phyloP scores from a whole-genome alignment of 2,797 vertebrate species.

The Odontamblyopus rebecca region DNA sequence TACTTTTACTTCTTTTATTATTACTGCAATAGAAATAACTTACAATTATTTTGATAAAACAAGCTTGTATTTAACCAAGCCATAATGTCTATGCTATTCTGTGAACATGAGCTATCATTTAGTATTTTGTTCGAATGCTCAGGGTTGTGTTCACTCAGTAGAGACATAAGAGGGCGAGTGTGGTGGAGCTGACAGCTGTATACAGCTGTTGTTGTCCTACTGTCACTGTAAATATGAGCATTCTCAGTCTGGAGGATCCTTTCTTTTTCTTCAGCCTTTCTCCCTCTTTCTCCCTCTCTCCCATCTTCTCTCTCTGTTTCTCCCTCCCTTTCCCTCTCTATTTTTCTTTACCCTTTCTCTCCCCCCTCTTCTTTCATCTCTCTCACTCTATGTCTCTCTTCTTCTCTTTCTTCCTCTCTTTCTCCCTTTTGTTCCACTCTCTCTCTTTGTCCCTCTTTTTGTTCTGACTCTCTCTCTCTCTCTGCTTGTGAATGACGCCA shows the following conservation, averaged over 20 bases:
- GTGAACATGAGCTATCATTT: not conserved
- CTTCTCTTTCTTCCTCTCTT: not conserved
- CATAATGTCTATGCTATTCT: not conserved
- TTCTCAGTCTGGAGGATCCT: constrained; percentile 62
- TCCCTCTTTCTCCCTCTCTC: not conserved
- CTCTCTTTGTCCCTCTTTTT: constrained; percentile 4
- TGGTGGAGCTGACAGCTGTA: constrained; percentile 57
- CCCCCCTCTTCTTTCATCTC: no score
- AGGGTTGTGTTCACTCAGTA: constrained; percentile 31
- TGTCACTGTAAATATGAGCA: constrained; percentile 68
- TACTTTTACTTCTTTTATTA: no score
- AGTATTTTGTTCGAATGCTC: not conserved
- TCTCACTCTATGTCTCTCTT: constrained; percentile 24
- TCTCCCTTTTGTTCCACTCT: no score
- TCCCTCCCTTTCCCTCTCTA: not conserved
- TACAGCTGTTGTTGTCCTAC: constrained; percentile 67
- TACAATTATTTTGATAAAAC: no score
- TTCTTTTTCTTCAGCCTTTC: constrained; percentile 61
- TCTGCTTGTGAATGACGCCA: constrained; percentile 53
- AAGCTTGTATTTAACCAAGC: not conserved
- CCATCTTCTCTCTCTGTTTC: no score
- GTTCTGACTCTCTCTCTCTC: constrained; percentile 27
- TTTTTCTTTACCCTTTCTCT: no score
- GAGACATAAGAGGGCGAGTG: constrained; percentile 41
- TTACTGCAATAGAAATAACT: no score